phyloP scores from a whole-genome alignment of 1,140 invertebrate species.

The Ptiloglossa arizonensis region DNA sequence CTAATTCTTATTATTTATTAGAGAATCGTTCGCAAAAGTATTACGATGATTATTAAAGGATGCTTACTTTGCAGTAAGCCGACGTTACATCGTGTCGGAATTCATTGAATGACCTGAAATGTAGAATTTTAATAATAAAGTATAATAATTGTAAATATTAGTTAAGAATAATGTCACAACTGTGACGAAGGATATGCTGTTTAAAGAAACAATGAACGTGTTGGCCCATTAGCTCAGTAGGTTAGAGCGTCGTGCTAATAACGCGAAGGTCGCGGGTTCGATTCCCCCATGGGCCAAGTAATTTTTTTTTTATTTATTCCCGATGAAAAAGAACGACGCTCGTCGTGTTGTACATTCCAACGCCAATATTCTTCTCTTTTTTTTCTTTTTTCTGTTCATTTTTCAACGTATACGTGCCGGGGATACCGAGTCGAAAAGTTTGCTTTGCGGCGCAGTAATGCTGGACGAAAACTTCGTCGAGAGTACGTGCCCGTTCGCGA shows the following conservation, averaged over 20 bases:
- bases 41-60: no score
- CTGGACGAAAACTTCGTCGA: constrained; percentile 26
- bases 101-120: no score
- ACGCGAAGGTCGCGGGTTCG: constrained; percentile 75
- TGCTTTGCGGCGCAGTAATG: constrained; percentile 13
- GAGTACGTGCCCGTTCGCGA: constrained; percentile 39
- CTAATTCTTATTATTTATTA: no score
- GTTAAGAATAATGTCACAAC: no score
- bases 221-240: constrained; percentile 32
- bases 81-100: no score
- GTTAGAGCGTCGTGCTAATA: constrained; percentile 78
- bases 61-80: no score
- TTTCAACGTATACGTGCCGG: constrained; percentile 23
- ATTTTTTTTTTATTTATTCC: constrained; percentile 6
- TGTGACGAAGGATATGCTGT: no score
- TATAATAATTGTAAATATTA: no score
- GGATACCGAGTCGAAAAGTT: constrained; percentile 47
- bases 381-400: not conserved
- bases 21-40: no score
- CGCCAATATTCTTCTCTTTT: not conserved
- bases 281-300: constrained; percentile 55
- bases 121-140: no score
- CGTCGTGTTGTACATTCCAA: not conserved
- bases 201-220: not conserved
- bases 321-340: not conserved